Evolutionary conservation across 2,113 vertebrate species (phyloP).

Genomic region (Channa argus): DNA sequence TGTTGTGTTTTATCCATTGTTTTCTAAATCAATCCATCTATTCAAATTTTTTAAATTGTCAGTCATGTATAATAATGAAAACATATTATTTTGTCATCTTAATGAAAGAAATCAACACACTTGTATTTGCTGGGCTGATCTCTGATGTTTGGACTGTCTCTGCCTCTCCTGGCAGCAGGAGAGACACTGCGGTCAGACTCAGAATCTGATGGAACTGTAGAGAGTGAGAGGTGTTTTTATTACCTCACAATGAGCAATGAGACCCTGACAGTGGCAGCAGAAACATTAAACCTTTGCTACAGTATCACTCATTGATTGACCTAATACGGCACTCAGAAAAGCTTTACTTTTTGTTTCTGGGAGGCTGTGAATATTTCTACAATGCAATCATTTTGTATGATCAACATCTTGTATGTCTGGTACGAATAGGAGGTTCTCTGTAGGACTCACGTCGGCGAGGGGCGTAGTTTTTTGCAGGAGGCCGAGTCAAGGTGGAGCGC

Average conservation of each 20-base stretch:
- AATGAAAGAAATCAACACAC: constrained; percentile 50
- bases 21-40: no score
- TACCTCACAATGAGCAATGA: no score
- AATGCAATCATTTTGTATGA: background rate
- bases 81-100: no score
- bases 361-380: background rate
- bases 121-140: constrained; percentile 75
- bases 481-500: constrained; percentile 74
- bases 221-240: constrained; percentile 2
- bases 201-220: constrained; percentile 75
- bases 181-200: constrained; percentile 81
- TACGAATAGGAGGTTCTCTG: background rate
- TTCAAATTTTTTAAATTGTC: no score
- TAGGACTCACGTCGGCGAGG: constrained; percentile 76
- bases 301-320: background rate
- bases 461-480: constrained; percentile 52
- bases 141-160: constrained; percentile 55
- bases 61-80: no score
- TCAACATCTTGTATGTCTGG: background rate
- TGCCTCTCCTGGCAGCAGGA: constrained; percentile 63
- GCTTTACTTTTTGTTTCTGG: background rate
- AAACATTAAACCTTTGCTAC: background rate
- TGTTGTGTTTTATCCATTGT: no score
- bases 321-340: background rate
- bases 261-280: background rate